phyloP scores from a whole-genome alignment of 2,888 invertebrate species.

The Xestoiulus laeticollis region DNA sequence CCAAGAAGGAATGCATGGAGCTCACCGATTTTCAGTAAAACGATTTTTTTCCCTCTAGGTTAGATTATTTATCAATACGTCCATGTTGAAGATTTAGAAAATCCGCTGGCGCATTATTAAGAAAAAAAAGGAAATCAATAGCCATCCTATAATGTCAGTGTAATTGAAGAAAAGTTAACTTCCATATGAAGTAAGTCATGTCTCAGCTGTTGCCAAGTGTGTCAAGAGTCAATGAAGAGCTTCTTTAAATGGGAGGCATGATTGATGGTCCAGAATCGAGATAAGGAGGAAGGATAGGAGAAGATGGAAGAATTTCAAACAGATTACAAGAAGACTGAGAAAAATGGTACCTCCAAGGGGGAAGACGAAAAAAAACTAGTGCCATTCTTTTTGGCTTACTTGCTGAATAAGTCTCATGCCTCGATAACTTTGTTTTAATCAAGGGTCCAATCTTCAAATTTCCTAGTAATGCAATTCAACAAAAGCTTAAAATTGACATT shows the following conservation, averaged over 20 bases:
- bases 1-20: background rate
- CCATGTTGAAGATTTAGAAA: conserved; percentile 13
- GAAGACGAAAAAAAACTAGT: background rate
- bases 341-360: background rate
- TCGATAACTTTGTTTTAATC: conserved; percentile 37
- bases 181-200: conserved; percentile 34
- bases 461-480: conserved; percentile 14
- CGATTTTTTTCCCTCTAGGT: background rate
- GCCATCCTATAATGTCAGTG: conserved; percentile 37
- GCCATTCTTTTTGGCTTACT: conserved; percentile 8
- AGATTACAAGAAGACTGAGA: conserved; percentile 10
- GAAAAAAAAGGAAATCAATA: conserved; percentile 37
- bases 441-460: conserved; percentile 1
- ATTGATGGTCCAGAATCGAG: conserved; percentile 33
- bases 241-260: conserved; percentile 11
- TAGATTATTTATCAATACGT: conserved; percentile 28
- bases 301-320: conserved; percentile 37
- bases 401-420: conserved; percentile 25
- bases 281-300: conserved; percentile 4
- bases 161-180: conserved; percentile 34
- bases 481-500: conserved; percentile 22
- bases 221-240: conserved; percentile 37
- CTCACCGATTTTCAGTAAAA: background rate
- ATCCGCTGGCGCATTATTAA: conserved; percentile 23
- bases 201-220: conserved; percentile 34